These are phyloP conservation scores for Cathartes aura DNA, from an alignment of 2,113 vertebrate genomes.

Conservation along the genomic window DNA sequence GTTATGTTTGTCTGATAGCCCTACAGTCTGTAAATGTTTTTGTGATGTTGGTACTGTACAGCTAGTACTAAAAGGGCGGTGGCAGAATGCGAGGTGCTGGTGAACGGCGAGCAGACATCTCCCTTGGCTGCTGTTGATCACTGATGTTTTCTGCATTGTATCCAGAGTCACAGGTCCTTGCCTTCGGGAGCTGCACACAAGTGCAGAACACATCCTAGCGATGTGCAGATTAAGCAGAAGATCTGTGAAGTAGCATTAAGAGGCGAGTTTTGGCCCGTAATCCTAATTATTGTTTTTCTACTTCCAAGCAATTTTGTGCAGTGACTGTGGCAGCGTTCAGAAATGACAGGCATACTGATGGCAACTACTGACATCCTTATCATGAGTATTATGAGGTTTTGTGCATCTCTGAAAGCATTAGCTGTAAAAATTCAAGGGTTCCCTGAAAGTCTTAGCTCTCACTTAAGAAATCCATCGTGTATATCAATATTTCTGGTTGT, in stretches of 20 bases:
- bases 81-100: too few relatives aligned
- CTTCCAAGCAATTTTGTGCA: background rate
- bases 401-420: background rate
- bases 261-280: background rate
- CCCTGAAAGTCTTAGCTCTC: background rate
- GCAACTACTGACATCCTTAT: background rate
- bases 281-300: background rate
- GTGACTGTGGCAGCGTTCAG: background rate
- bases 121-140: accelerated
- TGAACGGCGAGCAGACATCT: accelerated
- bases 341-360: background rate
- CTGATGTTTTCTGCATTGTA: background rate
- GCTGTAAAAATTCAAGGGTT: background rate
- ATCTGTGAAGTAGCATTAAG: background rate
- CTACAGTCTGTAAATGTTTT: accelerated
- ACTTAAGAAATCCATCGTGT: background rate
- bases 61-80: background rate
- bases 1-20: background rate
- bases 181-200: background rate
- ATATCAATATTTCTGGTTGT: background rate
- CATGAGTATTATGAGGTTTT: accelerated
- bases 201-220: background rate
- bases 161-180: accelerated
- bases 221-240: background rate
- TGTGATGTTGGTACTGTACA: background rate